Percentiles rank a stretch among this genome's conserved stretches.
These are phyloP conservation scores for Boulengerochromis microlepis DNA, from an alignment of 2,113 vertebrate species.

Conservation along the genomic window DNA sequence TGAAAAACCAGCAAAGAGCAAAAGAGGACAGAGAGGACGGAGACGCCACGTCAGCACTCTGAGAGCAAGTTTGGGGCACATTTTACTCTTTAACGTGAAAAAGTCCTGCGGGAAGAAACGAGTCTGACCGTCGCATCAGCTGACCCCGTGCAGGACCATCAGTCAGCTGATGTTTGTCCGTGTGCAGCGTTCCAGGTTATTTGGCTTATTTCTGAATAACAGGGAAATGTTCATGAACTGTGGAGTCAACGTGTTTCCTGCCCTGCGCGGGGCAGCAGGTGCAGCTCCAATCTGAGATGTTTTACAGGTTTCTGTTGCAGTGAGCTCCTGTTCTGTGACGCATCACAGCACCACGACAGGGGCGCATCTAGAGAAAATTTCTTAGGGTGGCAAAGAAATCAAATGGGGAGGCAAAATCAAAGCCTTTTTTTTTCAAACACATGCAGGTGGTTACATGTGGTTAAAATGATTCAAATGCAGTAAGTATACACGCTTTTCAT, in stretches of 20 bases:
- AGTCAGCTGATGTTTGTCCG: not conserved
- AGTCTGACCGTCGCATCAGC: not conserved
- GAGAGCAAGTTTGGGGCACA: not conserved
- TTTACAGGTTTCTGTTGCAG: not conserved
- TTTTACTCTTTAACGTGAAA: not conserved
- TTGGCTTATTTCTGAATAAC: not conserved
- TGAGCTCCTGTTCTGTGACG: not conserved
- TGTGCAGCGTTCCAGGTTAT: not conserved
- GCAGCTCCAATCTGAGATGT: not conserved
- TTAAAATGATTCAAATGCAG: not conserved
- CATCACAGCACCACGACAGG: not conserved
- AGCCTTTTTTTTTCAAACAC: not conserved
- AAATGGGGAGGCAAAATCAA: not conserved
- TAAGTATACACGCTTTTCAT: not conserved
- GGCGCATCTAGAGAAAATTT: no score
- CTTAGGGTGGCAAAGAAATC: not conserved
- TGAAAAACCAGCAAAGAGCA: not conserved
- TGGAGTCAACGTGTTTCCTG: not conserved
- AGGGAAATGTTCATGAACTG: not conserved
- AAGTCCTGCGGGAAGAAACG: not conserved
- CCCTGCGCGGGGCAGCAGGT: not conserved
- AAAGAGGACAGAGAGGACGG: not conserved
- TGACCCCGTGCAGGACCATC: accelerated
- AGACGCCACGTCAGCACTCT: slow-evolving; percentile 11
- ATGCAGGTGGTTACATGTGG: not conserved